Percentiles rank a stretch among this genome's conserved stretches.
Conservation (phyloP, 1,140 invertebrate species). For the Metopolophium dirhodum region DNA sequence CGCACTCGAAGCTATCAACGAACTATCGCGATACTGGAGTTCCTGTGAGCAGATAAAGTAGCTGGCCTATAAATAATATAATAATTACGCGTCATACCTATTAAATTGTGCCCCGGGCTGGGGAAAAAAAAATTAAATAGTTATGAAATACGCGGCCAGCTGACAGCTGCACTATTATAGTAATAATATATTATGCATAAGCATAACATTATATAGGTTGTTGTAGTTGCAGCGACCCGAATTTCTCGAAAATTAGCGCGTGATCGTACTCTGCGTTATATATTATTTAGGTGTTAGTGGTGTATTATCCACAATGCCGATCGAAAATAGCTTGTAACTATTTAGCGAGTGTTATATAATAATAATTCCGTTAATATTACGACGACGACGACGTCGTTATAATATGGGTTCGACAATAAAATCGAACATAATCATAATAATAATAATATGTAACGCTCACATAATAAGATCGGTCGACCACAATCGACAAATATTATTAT, state of each 20-base stretch:
- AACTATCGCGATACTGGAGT: neutral
- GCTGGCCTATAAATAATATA: neutral
- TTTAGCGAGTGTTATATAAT: neutral
- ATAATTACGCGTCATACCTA: neutral
- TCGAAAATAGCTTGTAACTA: neutral
- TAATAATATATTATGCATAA: neutral
- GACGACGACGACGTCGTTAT: neutral
- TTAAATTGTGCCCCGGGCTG: neutral
- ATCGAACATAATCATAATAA: neutral
- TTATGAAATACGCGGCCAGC: neutral
- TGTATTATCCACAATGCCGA: neutral
- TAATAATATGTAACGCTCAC: neutral
- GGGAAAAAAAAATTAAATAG: neutral
- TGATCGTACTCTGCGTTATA: neutral
- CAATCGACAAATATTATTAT: neutral
- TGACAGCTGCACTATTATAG: too few relatives aligned
- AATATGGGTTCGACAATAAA: neutral
- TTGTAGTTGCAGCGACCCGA: neutral
- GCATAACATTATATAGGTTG: neutral
- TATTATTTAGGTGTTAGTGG: neutral
- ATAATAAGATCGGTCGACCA: neutral
- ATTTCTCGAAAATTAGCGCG: neutral
- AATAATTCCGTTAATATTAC: neutral
- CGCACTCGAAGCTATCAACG: neutral
- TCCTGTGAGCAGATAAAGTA: neutral